phyloP scores from a whole-genome alignment of 2,888 invertebrate species.

The Limnephilus lunatus region DNA sequence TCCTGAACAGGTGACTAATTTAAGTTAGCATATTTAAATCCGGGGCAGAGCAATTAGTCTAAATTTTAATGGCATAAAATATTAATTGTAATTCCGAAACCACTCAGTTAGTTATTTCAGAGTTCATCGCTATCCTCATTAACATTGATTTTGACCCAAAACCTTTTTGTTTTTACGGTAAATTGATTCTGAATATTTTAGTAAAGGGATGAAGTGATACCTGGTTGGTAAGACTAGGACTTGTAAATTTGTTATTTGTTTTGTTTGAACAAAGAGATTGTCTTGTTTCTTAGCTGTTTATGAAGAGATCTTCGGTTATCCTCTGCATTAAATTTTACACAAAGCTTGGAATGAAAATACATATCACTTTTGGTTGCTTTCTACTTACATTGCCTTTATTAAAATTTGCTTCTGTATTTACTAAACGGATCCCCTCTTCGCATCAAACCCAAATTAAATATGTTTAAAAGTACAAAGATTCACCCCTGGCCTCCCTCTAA shows the following conservation, averaged over 20 bases:
- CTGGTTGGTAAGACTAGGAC: not conserved
- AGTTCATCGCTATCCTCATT: not conserved
- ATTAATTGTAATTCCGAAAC: not conserved
- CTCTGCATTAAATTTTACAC: not conserved
- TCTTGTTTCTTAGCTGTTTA: not conserved
- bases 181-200: not conserved
- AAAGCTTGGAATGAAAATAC: not conserved
- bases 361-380: not conserved
- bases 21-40: not conserved
- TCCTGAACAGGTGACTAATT: not conserved
- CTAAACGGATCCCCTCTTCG: not conserved
- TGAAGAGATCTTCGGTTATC: not conserved
- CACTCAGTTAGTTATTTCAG: not conserved
- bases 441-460: not conserved
- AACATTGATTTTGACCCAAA: not conserved
- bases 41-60: not conserved
- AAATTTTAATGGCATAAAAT: not conserved
- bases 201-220: not conserved
- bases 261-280: not conserved
- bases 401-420: not conserved
- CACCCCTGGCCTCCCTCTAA: not conserved
- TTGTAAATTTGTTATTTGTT: not conserved
- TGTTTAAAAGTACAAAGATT: not conserved
- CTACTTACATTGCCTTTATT: not conserved
- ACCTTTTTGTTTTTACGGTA: not conserved